phyloP scores from a whole-genome alignment of 1,140 invertebrate genomes.

The Drosophila aff. region DNA sequence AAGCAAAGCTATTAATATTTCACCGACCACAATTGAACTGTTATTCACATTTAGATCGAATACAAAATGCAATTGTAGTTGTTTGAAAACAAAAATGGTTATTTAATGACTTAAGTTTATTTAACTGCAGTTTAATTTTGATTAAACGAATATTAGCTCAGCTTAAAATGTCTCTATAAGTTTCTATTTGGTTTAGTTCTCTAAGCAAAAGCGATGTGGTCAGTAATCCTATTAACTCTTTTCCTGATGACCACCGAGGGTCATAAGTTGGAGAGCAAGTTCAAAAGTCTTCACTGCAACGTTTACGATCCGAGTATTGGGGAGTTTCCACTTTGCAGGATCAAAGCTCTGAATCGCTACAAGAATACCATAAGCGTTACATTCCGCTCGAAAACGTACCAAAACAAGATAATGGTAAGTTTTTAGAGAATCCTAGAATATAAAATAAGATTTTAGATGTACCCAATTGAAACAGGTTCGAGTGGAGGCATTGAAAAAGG shows the following conservation, averaged over 20 bases:
- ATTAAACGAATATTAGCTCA: neutral
- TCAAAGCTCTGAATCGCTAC: slow-evolving; percentile 29
- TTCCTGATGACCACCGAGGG: neutral
- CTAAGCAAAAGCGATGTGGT: neutral
- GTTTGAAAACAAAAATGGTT: neutral
- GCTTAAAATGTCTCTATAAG: neutral
- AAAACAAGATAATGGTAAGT: slow-evolving; percentile 1
- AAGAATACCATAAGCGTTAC: slow-evolving; percentile 24
- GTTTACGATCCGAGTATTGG: neutral
- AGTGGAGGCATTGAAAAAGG: slow-evolving; percentile 8
- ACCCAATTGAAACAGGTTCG: neutral
- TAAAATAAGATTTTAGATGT: neutral
- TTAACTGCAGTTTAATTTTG: neutral
- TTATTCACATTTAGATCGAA: neutral
- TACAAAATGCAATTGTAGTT: neutral
- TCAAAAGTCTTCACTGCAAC: slow-evolving; percentile 24
- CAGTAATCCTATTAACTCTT: neutral
- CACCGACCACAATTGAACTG: neutral
- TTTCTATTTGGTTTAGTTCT: neutral
- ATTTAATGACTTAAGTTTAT: neutral
- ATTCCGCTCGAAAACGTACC: neutral
- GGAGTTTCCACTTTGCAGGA: slow-evolving; percentile 14
- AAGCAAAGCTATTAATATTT: too few species aligned
- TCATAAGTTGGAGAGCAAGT: slow-evolving; percentile 11
- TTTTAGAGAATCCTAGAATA: neutral